Evolutionary conservation across 2,797 vertebrate species (phyloP), one percentile per base, ranked within the genome.

Genomic region (Ataeniobius toweri): DNA sequence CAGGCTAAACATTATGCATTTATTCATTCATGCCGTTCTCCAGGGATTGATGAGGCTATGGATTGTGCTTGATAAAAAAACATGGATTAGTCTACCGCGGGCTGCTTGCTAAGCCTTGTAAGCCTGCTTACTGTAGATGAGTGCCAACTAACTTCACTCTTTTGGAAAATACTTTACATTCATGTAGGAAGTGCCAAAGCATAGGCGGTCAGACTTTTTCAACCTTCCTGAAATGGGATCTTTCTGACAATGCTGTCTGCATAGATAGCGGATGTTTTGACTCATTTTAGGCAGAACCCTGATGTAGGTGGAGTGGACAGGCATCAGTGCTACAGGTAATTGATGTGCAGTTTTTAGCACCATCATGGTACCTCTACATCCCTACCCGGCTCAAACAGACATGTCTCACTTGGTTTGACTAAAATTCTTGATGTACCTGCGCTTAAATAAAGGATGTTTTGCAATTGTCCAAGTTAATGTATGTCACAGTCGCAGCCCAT

Each of bases 341-440:
- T 91, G 93, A 94, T 93, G 88, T 93, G 88, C 91, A 89, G 84
- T 94, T 94, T 94, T 93, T 91, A 94, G 91, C 87, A 88, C 88
- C 87, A 89, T 88, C 91, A 73, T 89, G 92, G 92, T 91, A 93
- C 77, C 18, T 88, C 87, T 89, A 85, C 80, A 83, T 92, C 87
- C 87, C 79, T 13, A 87, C 84, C 87, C 83, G 76, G 91, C 89
- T 89, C 80, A 39, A 86, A 75, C 9, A 39, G 88, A 73, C 83
- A 91, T 81, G 81, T 86, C 78, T 88, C 78, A 86, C 80, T 89
- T 80, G 83, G 77, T 89, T 89, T 75, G 80, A 77, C 83, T 83
- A 89, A 91, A 89, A 88, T 36, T 71, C 86, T 88, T 86, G 80
- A 91, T 80, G 73, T 74, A 78, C 84, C 81, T 67, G 82, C 81